Base-by-base conservation (phyloP, 2,113 vertebrate species). In the Lepisosteus osseus region DNA sequence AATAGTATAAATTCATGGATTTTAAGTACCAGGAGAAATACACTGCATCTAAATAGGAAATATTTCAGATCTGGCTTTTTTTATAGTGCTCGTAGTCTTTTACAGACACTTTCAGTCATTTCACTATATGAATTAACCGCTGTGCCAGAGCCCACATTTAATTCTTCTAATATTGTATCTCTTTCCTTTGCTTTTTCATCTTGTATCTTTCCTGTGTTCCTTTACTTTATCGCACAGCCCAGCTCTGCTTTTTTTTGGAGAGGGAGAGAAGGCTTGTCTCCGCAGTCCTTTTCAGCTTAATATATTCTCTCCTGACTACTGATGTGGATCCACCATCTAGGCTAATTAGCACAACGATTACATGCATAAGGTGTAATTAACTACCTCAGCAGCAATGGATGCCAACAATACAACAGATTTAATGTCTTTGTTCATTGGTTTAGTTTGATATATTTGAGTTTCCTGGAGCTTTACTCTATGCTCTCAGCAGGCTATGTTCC, bases 291-390 rank as follows among this genome's bases (percentile, higher is more conserved):
- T 55, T 42, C 44, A 40, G 13, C 40, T 42, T 72, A 29, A 64
- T 45, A 57, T 51, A 29, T 66, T 13, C 7, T 4, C 40, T 65
- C 54, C 51, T 42, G 63, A 72, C 41, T 15, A 3, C 29, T n/a
- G 40, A 40, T 41, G n/a, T 65, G 40, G 12, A 54, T 5, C 9
- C 6, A 9, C 14, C 9, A 41, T 54, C 7, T 42, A 8, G 63
- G 40, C 57, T 76, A 72, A 74, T 79, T 70, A 79, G 68, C 56
- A 63, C 63, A 40, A 68, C 66, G 14, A 76, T 76, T 77, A 59
- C 67, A 71, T 64, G 68, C 62, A 62, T 42, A 59, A 54, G 43
- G 67, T 68, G 79, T 74, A 80, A 81, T 82, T 81, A 72, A 72
- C 75, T 47, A 72, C 69, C 71, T 67, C 73, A 56, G 17, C 40